Conservation (phyloP, 2,113 vertebrate genomes). For the Tachuris rubrigastra region DNA sequence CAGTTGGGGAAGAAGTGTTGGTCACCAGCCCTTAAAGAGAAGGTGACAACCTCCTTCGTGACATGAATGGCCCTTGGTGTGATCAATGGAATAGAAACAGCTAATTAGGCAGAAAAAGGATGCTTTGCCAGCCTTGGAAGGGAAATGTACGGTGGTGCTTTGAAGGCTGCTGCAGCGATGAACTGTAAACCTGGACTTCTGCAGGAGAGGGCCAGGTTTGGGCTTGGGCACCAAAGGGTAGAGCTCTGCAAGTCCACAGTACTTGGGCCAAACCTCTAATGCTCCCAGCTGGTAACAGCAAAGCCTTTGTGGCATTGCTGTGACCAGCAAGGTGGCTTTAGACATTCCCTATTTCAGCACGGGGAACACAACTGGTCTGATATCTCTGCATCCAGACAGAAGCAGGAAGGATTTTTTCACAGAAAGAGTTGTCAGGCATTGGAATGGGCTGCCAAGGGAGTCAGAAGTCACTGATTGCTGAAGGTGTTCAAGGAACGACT, state of each 20-base stretch:
- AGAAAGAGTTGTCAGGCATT: not conserved
- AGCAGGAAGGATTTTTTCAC: not conserved
- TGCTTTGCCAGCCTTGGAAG: not conserved
- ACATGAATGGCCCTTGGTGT: not conserved
- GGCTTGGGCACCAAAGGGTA: not conserved
- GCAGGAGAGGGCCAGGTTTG: not conserved
- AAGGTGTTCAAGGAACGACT: not conserved
- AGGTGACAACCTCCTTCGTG: not conserved
- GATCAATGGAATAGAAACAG: not conserved
- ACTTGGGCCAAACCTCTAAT: not conserved
- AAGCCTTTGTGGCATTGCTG: not conserved
- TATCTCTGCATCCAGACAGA: fast-evolving
- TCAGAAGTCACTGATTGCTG: not conserved
- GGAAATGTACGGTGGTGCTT: not conserved
- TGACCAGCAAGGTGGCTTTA: not conserved
- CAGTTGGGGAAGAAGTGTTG: fast-evolving
- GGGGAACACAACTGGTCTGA: fast-evolving
- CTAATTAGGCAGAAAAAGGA: not conserved
- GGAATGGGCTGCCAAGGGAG: not conserved
- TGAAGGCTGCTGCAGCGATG: not conserved
- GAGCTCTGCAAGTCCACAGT: not conserved
- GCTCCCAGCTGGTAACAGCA: not conserved
- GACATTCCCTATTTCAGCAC: not conserved
- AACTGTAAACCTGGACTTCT: not conserved
- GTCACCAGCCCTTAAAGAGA: not conserved